These are phyloP conservation scores for Cremastinae sp. DNA, from an alignment of 2,888 invertebrate species.

Conservation along the genomic window DNA sequence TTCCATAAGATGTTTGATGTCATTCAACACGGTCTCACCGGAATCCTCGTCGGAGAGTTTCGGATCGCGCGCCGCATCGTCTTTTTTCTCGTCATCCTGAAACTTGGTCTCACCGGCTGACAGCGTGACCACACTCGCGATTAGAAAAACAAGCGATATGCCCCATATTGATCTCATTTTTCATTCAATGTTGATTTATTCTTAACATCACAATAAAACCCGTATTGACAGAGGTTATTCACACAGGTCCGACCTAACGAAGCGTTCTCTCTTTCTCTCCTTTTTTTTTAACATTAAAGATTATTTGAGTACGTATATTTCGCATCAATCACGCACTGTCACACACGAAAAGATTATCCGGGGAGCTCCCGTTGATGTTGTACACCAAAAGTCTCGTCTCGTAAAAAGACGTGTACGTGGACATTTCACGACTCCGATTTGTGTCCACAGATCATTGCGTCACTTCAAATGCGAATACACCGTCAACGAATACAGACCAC, in stretches of 20 bases:
- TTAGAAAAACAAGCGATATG: constrained; percentile 64
- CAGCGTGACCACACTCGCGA: constrained; percentile 65
- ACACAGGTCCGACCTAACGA: background rate
- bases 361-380: constrained; percentile 40
- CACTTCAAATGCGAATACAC: constrained; percentile 16
- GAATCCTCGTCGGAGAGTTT: constrained; percentile 58
- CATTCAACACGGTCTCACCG: constrained; percentile 62
- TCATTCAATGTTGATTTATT: constrained; percentile 54
- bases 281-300: background rate
- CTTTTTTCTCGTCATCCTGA: constrained; percentile 61
- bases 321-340: constrained; percentile 13
- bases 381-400: constrained; percentile 31
- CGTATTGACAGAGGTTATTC: constrained; percentile 2
- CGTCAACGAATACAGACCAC: background rate
- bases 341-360: constrained; percentile 17
- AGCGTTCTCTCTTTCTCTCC: constrained; percentile 6
- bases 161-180: constrained; percentile 63
- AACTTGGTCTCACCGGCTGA: constrained; percentile 66
- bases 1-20: constrained; percentile 68
- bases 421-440: constrained; percentile 65
- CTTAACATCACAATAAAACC: constrained; percentile 44
- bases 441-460: constrained; percentile 31
- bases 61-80: constrained; percentile 66
- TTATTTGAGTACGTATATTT: constrained; percentile 5
- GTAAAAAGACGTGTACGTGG: constrained; percentile 69